A percentile compares a stretch with the other conserved stretches of the same genome.
phyloP scores from a whole-genome alignment of 2,888 invertebrate species.

The Julus scanicus region DNA sequence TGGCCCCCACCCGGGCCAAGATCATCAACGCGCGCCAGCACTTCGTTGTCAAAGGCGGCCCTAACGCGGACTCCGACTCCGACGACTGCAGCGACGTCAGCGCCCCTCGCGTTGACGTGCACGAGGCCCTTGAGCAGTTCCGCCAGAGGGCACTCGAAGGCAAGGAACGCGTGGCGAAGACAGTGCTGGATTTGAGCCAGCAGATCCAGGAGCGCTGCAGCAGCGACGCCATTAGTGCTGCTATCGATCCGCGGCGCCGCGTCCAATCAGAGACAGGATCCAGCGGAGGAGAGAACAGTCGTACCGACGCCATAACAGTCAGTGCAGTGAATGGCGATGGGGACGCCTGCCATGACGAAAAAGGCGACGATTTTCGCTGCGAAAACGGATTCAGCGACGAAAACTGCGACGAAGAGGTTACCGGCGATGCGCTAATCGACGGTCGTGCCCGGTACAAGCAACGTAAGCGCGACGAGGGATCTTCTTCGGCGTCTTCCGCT shows the following conservation, averaged over 20 bases:
- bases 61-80: slow-evolving; percentile 7
- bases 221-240: neutral
- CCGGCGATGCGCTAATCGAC: neutral
- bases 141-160: slow-evolving; percentile 59
- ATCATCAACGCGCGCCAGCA: slow-evolving; percentile 59
- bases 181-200: slow-evolving; percentile 65
- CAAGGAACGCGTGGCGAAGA: slow-evolving; percentile 61
- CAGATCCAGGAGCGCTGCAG: slow-evolving; percentile 12
- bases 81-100: neutral
- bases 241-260: neutral
- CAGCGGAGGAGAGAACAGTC: neutral
- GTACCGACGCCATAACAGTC: neutral
- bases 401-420: too few relatives aligned
- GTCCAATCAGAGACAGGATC: neutral
- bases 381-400: neutral
- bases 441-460: neutral
- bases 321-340: neutral
- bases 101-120: slow-evolving; percentile 45
- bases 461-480: neutral
- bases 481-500: too few relatives aligned
- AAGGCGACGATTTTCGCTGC: neutral
- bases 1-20: slow-evolving; percentile 56
- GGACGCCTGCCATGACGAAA: too few relatives aligned
- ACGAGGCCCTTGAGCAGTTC: slow-evolving; percentile 57
- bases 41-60: slow-evolving; percentile 58